phyloP scores from a whole-genome alignment of 2,113 vertebrate genomes.

The Chrysemys picta region DNA sequence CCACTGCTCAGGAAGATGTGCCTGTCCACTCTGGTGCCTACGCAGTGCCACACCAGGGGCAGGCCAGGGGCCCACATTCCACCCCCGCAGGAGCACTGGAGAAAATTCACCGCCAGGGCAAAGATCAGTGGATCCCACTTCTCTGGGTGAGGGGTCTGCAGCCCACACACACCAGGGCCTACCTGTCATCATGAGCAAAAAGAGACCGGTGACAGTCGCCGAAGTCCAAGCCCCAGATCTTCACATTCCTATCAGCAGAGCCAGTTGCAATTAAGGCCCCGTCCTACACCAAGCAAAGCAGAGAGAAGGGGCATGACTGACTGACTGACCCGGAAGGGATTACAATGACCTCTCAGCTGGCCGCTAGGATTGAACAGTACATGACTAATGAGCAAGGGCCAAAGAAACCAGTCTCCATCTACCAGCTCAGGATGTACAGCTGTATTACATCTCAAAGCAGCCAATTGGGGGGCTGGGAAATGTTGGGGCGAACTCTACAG shows the following conservation, averaged over 20 bases:
- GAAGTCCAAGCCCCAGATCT: constrained; percentile 98
- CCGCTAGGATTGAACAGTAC: neutral
- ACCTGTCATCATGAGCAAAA: constrained; percentile 99
- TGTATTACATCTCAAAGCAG: neutral
- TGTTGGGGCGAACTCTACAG: neutral
- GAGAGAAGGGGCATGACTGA: neutral
- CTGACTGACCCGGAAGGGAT: too few species aligned
- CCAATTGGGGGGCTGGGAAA: neutral
- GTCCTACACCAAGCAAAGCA: constrained; percentile 80
- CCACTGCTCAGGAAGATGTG: neutral
- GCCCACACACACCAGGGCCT: neutral
- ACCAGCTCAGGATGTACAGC: neutral
- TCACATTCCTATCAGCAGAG: constrained; percentile 96
- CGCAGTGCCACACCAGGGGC: neutral
- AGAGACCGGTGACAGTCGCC: constrained; percentile 97
- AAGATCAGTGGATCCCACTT: neutral
- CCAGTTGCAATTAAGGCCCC: constrained; percentile 91
- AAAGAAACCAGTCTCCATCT: too few species aligned
- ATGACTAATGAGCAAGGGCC: neutral
- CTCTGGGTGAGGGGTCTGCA: neutral
- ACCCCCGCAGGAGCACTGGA: neutral
- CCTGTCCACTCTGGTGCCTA: neutral
- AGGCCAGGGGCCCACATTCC: neutral
- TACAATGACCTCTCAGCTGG: neutral
- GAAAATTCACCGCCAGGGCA: neutral